Percentiles rank a stretch among this genome's conserved stretches.
Conservation (phyloP, 2,113 vertebrate species). For the Argyrosomus japonicus region DNA sequence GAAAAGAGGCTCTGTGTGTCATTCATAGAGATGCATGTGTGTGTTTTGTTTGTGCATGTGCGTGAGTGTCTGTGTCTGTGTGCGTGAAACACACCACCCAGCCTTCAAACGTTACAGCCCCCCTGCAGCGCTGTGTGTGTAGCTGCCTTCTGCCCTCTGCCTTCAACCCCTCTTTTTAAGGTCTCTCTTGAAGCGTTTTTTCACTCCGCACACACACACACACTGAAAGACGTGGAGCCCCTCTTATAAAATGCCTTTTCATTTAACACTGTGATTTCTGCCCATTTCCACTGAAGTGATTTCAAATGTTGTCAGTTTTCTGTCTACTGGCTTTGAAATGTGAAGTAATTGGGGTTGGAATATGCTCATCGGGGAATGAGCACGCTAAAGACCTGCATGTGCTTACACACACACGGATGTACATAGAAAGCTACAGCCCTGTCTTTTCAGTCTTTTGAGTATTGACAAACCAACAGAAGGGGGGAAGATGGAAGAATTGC, state of each 20-base stretch:
- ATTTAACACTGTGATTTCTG: constrained; percentile 44
- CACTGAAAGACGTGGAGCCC: background rate
- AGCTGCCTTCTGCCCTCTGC: constrained; percentile 38
- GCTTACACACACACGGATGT: background rate
- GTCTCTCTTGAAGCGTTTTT: constrained; percentile 46
- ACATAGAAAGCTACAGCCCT: background rate
- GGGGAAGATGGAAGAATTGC: background rate
- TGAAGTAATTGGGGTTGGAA: constrained; percentile 47
- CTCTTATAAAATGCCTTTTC: constrained; percentile 49
- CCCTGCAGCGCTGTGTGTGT: constrained; percentile 27
- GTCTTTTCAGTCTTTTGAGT: background rate
- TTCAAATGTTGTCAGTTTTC: constrained; percentile 54
- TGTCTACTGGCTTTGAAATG: constrained; percentile 44
- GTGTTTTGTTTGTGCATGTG: constrained; percentile 21
- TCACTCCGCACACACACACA: constrained; percentile 21
- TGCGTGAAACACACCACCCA: constrained; percentile 16
- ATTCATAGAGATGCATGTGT: constrained; percentile 16
- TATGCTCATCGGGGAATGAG: constrained; percentile 21
- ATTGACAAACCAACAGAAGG: constrained; percentile 28
- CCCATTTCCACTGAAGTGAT: constrained; percentile 37
- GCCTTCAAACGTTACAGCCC: constrained; percentile 48
- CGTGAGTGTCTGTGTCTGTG: constrained; percentile 5
- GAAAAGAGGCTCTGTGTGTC: constrained; percentile 9
- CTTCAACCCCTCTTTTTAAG: constrained; percentile 16
- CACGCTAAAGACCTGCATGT: background rate